Evolutionary conservation across 2,113 vertebrate species (phyloP).

Genomic region (Aleadryas rufinucha): DNA sequence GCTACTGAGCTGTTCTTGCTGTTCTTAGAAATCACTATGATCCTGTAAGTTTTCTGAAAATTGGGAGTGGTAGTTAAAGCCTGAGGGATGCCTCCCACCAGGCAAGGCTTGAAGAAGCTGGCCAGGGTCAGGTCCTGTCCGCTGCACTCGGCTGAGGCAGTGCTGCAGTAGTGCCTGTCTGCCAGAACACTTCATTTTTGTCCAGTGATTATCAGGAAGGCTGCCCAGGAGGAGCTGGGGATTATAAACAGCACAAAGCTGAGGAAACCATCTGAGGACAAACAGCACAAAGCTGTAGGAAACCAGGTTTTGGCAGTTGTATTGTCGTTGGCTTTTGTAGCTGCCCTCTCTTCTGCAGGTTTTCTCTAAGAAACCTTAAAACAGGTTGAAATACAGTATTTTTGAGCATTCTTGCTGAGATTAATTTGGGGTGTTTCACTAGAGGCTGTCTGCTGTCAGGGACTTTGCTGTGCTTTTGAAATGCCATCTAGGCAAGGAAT

Average conservation of each 20-base stretch:
- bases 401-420: not conserved
- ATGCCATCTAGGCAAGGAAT: not conserved
- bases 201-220: not conserved
- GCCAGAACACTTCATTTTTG: slow-evolving; percentile 29
- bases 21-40: not conserved
- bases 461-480: not conserved
- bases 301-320: not conserved
- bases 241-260: not conserved
- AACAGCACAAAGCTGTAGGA: not conserved
- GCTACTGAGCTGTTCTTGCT: not conserved
- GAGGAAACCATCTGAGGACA: not conserved
- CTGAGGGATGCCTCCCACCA: not conserved
- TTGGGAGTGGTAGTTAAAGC: fast-evolving
- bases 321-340: not conserved
- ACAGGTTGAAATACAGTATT: not conserved
- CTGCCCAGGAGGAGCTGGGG: not conserved
- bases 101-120: not conserved
- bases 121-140: not conserved
- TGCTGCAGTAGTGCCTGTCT: not conserved
- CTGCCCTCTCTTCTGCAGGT: not conserved
- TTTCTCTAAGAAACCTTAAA: not conserved
- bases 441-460: not conserved
- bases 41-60: not conserved
- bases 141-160: not conserved
- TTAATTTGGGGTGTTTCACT: not conserved